A percentile compares a stretch with the other conserved stretches of the same genome.
Conservation (phyloP, 2,113 vertebrate genomes). For the Dendrocopos noguchii region DNA sequence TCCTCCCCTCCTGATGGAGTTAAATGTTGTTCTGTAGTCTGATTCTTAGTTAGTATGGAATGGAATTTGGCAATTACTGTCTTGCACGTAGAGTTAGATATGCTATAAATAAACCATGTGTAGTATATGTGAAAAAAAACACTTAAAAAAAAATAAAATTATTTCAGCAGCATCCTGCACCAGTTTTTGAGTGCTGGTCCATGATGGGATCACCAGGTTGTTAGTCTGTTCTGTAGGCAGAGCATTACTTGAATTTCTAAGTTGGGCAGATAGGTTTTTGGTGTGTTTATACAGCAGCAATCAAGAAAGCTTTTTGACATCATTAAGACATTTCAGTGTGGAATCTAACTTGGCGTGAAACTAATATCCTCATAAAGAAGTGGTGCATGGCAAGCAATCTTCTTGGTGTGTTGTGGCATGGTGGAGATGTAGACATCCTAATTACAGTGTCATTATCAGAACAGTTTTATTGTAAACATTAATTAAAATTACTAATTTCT, state of each 20-base stretch:
- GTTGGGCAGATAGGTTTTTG: neutral
- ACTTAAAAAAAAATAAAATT: no score
- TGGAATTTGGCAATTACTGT: neutral
- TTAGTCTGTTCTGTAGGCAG: neutral
- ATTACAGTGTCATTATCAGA: neutral
- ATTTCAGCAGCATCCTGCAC: no score
- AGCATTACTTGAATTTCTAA: neutral
- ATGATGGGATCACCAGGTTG: neutral
- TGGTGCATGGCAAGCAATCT: neutral
- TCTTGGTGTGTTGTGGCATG: neutral
- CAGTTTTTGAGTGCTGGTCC: neutral
- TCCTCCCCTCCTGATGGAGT: neutral
- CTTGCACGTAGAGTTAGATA: neutral
- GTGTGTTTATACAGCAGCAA: neutral
- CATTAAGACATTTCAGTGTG: neutral
- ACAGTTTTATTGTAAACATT: neutral
- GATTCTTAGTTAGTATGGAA: neutral
- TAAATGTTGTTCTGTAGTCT: neutral
- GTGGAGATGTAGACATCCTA: neutral
- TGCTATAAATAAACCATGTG: fast-evolving
- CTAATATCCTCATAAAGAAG: neutral
- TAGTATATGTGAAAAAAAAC: neutral
- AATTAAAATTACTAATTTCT: neutral
- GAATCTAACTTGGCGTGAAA: neutral
- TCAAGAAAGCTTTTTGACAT: neutral